These are phyloP conservation scores for Halcyon chelicuti DNA, from an alignment of 2,797 vertebrate species.

Conservation along the genomic window DNA sequence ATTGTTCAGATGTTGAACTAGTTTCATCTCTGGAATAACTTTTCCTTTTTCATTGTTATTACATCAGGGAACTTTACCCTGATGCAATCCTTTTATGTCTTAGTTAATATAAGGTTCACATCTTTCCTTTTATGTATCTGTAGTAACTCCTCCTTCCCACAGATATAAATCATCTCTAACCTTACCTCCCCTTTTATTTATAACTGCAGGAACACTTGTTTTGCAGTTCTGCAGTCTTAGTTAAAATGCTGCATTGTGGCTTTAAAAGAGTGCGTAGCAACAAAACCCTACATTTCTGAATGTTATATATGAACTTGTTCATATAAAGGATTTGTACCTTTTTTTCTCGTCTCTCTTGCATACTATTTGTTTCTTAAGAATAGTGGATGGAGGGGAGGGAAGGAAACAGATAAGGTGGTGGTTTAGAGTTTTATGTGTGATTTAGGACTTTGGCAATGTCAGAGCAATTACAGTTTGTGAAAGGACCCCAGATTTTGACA, in stretches of 20 bases:
- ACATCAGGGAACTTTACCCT: not conserved
- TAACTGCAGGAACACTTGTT: not conserved
- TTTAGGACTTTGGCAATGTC: not conserved
- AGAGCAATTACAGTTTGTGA: too few species aligned
- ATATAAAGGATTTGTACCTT: not conserved
- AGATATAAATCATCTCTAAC: not conserved
- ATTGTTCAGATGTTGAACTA: not conserved
- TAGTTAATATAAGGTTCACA: not conserved
- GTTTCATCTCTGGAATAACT: not conserved
- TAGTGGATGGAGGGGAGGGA: too few species aligned
- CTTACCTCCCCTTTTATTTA: not conserved
- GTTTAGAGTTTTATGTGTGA: not conserved
- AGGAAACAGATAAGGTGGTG: not conserved
- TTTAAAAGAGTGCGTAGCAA: not conserved
- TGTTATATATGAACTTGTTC: fast-evolving
- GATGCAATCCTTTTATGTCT: not conserved
- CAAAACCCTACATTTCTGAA: not conserved
- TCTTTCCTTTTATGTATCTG: not conserved
- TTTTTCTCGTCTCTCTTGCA: fast-evolving
- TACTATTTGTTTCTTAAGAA: not conserved
- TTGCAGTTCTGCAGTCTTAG: not conserved
- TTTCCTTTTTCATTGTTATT: not conserved
- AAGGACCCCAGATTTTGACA: not conserved
- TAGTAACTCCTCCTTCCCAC: not conserved
- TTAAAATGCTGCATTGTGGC: not conserved